phyloP scores from a whole-genome alignment of 2,797 vertebrate genomes.

The Etheostoma nigrum region DNA sequence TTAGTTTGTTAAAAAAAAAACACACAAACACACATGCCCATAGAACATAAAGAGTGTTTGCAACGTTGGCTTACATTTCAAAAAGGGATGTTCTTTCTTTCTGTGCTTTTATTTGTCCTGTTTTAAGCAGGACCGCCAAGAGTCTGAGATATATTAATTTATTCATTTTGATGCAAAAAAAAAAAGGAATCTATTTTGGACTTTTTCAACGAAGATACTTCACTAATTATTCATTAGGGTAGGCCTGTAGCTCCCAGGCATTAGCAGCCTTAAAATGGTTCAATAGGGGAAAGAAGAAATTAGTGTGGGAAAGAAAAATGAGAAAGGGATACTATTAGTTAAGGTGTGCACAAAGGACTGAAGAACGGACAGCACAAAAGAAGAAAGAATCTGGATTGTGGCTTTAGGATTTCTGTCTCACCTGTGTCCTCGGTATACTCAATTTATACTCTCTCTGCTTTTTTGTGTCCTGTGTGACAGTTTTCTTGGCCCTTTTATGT shows the following conservation, averaged over 20 bases:
- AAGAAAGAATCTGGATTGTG: not conserved
- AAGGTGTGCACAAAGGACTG: not conserved
- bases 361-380: not conserved
- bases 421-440: not conserved
- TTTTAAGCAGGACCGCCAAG: constrained; percentile 6
- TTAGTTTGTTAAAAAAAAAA: not conserved
- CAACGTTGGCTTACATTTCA: not conserved
- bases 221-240: constrained; percentile 44
- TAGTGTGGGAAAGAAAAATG: not conserved
- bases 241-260: constrained; percentile 25
- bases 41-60: not conserved
- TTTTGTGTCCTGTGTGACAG: not conserved
- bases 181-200: not conserved
- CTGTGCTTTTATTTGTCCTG: constrained; percentile 11
- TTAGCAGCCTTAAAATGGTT: constrained; percentile 1
- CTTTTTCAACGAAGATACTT: constrained; percentile 10
- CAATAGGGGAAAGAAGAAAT: not conserved
- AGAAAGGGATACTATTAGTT: not conserved
- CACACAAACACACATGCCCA: not conserved
- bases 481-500: constrained; percentile 1
- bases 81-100: not conserved
- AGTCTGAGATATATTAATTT: constrained; percentile 13
- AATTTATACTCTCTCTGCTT: constrained; percentile 1
- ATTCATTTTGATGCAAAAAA: constrained; percentile 16
- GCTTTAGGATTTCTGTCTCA: constrained; percentile 11